Evolutionary conservation across 2,888 invertebrate species (phyloP).

Genomic region (Plebejus anna): DNA sequence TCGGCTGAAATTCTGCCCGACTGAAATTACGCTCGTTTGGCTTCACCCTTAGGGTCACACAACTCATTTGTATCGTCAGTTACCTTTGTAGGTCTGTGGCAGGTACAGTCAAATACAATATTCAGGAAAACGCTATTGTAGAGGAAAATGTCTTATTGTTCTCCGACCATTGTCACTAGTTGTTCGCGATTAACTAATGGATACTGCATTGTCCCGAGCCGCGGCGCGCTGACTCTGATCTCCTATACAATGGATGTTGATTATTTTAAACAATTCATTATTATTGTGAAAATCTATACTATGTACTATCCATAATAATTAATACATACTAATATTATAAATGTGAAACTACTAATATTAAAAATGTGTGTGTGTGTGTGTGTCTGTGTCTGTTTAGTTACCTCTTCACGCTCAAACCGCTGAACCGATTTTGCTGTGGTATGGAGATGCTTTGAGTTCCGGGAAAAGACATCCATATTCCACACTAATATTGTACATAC

Average conservation of each 20-base stretch:
- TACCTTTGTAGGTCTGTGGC: neutral
- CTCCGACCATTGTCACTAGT: conserved; percentile 56
- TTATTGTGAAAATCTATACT: neutral
- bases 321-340: too few species aligned
- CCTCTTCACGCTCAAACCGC: too few species aligned
- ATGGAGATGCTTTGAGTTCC: neutral
- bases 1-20: too few species aligned
- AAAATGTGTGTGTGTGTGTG: too few species aligned
- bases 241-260: conserved; percentile 46
- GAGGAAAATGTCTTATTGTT: conserved; percentile 71
- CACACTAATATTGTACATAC: too few species aligned
- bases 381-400: too few species aligned
- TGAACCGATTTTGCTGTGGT: too few species aligned
- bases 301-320: neutral
- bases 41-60: neutral
- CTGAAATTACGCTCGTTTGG: too few species aligned
- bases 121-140: conserved; percentile 71
- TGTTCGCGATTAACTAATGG: conserved; percentile 70
- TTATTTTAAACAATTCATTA: conserved; percentile 33
- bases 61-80: neutral
- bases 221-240: conserved; percentile 48
- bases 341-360: too few species aligned
- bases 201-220: conserved; percentile 66
- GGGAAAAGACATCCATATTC: too few species aligned
- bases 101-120: conserved; percentile 66